These are phyloP conservation scores for Epinotia nisella DNA, from an alignment of 2,888 invertebrate species.

Conservation along the genomic window DNA sequence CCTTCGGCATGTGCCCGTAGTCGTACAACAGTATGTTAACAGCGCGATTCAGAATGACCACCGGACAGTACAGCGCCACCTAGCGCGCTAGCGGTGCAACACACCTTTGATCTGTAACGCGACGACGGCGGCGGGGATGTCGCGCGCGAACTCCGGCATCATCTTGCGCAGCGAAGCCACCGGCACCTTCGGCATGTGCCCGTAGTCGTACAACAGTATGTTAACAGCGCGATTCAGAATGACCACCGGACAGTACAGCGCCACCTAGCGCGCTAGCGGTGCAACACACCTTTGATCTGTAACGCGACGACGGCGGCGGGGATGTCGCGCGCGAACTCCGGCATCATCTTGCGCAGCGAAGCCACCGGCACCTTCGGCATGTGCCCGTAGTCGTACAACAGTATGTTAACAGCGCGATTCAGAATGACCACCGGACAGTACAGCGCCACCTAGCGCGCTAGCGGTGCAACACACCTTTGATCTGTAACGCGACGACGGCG, in stretches of 20 bases:
- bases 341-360: constrained; percentile 67
- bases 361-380: constrained; percentile 37
- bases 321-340: constrained; percentile 59
- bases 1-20: too few species aligned
- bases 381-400: background rate
- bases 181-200: too few species aligned
- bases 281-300: constrained; percentile 58
- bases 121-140: too few species aligned
- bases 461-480: constrained; percentile 53
- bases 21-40: too few species aligned
- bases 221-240: background rate
- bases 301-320: constrained; percentile 60
- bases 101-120: too few species aligned
- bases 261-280: background rate
- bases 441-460: background rate
- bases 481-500: constrained; percentile 56
- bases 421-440: background rate
- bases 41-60: too few species aligned
- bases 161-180: too few species aligned
- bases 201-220: too few species aligned
- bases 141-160: too few species aligned
- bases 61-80: too few species aligned
- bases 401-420: too few species aligned
- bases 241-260: background rate
- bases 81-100: too few species aligned